Conservation (phyloP, 2,888 invertebrate genomes). For the Leucophora obtusa region DNA sequence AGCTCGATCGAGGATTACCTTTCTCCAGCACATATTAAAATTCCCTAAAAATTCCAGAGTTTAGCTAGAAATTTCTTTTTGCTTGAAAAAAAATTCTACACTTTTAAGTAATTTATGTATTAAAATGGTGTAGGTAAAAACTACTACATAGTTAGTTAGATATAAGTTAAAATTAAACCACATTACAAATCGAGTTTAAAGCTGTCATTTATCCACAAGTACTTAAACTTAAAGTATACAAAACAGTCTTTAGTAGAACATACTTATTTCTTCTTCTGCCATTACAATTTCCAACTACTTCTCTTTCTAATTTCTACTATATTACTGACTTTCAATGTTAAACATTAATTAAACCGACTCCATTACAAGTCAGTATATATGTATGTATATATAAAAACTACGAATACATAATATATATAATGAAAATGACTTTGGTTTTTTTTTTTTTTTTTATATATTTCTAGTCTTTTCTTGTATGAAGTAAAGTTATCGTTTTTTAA, state of each 20-base stretch:
- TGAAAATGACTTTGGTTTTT: conserved; percentile 12
- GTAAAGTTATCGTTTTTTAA: conserved; percentile 42
- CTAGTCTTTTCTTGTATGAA: conserved; percentile 6
- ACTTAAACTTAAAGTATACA: background rate
- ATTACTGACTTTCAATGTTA: conserved; percentile 45
- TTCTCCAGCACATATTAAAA: too few species aligned
- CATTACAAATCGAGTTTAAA: background rate
- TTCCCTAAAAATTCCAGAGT: too few species aligned
- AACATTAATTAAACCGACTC: conserved; percentile 46
- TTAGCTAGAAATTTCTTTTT: too few species aligned
- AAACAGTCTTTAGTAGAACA: background rate
- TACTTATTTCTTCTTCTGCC: background rate
- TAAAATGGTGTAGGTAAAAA: too few species aligned
- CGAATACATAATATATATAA: too few species aligned
- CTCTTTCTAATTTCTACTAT: conserved; percentile 14
- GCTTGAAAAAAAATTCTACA: too few species aligned
- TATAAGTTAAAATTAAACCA: background rate
- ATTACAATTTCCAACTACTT: background rate
- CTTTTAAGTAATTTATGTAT: too few species aligned
- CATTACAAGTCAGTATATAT: too few species aligned
- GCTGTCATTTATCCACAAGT: background rate
- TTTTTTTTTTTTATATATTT: conserved; percentile 4
- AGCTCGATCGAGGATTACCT: too few species aligned
- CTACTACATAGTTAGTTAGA: too few species aligned
- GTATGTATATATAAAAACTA: too few species aligned